Evolutionary conservation across 2,888 invertebrate species (phyloP).

Genomic region (Thymelicus sylvestris): DNA sequence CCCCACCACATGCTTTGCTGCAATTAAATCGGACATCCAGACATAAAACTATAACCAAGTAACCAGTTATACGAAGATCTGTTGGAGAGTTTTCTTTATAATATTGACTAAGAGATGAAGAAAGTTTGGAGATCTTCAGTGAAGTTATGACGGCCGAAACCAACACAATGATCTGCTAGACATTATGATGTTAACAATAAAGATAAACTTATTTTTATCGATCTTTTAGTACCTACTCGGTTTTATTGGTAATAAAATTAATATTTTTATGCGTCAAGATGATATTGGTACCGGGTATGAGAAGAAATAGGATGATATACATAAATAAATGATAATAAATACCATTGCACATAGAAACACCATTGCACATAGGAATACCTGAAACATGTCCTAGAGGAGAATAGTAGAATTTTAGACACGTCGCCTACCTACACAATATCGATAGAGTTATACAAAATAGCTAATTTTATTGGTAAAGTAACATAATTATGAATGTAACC

Average conservation of each 20-base stretch:
- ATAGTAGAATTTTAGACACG: no score
- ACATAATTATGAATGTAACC: no score
- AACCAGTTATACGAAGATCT: not conserved
- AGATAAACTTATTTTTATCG: not conserved
- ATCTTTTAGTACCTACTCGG: not conserved
- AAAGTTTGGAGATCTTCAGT: no score
- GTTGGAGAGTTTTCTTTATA: not conserved
- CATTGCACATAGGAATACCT: no score
- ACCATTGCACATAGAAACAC: no score
- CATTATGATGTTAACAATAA: not conserved
- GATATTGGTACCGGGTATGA: not conserved
- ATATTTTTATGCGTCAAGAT: not conserved
- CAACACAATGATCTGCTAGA: not conserved
- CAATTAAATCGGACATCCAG: conserved; percentile 23
- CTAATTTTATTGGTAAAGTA: no score
- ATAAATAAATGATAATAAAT: no score
- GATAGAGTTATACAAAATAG: no score
- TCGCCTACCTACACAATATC: no score
- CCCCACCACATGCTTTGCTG: conserved; percentile 45
- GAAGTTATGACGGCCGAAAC: no score
- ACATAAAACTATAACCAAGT: conserved; percentile 16
- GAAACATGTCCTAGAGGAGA: no score
- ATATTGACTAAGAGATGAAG: no score
- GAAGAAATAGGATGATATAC: not conserved
- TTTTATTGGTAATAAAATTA: not conserved